These are phyloP conservation scores for Recurvirostra avosetta DNA, from an alignment of 2,113 vertebrate genomes.

Conservation along the genomic window DNA sequence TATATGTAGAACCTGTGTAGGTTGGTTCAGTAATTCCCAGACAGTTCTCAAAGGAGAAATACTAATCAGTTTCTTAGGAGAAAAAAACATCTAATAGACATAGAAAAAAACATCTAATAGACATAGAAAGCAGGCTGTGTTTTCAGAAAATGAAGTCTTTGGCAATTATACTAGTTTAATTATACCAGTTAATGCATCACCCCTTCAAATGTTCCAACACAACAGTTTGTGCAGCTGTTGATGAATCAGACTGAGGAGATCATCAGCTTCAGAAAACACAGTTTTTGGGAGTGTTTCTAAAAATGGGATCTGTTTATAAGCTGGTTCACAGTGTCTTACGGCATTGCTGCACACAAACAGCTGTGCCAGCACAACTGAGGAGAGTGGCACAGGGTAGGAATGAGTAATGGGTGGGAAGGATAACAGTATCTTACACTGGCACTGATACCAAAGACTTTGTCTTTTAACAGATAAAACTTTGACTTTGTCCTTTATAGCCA, in stretches of 20 bases:
- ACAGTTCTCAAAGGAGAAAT: neutral
- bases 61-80: neutral
- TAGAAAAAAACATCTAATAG: neutral
- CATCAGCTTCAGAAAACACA: neutral
- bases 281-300: neutral
- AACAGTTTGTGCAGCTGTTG: constrained; percentile 14
- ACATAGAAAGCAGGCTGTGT: neutral
- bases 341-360: neutral
- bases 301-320: neutral
- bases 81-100: neutral
- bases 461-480: neutral
- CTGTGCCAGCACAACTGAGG: neutral
- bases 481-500: neutral
- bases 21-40: neutral
- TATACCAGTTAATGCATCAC: neutral
- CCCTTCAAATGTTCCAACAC: neutral
- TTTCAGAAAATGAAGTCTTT: neutral
- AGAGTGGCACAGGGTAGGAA: neutral
- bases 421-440: neutral
- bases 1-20: neutral
- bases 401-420: no score
- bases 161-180: neutral
- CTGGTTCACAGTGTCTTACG: neutral
- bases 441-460: neutral
- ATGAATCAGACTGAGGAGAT: constrained; percentile 31